These are phyloP conservation scores for Sebastes alutus DNA, from an alignment of 2,797 vertebrate genomes.

Conservation along the genomic window DNA sequence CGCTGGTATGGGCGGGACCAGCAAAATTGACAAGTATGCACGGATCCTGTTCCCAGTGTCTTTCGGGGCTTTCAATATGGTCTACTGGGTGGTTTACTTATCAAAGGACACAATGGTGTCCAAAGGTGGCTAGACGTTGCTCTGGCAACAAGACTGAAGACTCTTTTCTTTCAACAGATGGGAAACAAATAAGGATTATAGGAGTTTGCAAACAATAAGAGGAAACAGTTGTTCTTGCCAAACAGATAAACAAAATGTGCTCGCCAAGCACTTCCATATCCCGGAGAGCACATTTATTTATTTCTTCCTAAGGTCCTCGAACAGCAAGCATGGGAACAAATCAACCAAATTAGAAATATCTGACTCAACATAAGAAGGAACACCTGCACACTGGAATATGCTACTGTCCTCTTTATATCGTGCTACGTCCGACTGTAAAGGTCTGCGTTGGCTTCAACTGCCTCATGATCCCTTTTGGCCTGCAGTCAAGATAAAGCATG, in stretches of 20 bases:
- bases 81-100: constrained; percentile 99
- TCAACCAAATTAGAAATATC: constrained; percentile 43
- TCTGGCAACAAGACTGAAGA: neutral
- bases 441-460: constrained; percentile 50
- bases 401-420: constrained; percentile 50
- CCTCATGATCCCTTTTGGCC: constrained; percentile 47
- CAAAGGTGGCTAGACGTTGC: constrained; percentile 76
- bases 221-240: constrained; percentile 34
- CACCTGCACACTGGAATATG: constrained; percentile 59
- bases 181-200: constrained; percentile 39
- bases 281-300: constrained; percentile 42
- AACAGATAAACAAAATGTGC: constrained; percentile 42
- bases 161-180: constrained; percentile 18
- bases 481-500: constrained; percentile 47
- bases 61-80: constrained; percentile 98
- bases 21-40: constrained; percentile 99
- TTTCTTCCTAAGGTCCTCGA: constrained; percentile 39
- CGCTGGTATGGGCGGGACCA: constrained; percentile 88
- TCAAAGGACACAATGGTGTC: constrained; percentile 97
- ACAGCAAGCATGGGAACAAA: constrained; percentile 58
- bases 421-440: constrained; percentile 35
- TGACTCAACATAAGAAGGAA: constrained; percentile 48
- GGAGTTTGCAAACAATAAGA: constrained; percentile 35
- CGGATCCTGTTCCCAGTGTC: constrained; percentile 98
- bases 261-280: constrained; percentile 28